Evolutionary conservation across 2,888 invertebrate species (phyloP).

Genomic region (Elaeidobius kamerunicus): DNA sequence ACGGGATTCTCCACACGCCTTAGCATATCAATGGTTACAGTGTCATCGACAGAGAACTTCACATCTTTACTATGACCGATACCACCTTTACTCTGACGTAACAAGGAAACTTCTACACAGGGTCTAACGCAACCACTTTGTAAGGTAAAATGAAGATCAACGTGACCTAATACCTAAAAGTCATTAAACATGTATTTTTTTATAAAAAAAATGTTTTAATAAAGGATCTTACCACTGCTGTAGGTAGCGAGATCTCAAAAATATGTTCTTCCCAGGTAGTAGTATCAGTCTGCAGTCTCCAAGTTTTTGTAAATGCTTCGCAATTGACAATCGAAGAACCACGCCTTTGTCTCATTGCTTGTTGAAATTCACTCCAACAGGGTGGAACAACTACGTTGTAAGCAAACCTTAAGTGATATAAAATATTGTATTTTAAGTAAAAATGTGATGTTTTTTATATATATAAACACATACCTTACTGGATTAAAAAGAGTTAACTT

Average conservation of each 20-base stretch:
- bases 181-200: too few species aligned
- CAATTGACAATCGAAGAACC: conserved; percentile 77
- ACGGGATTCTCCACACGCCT: conserved; percentile 66
- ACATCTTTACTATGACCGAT: conserved; percentile 57
- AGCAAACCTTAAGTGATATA: conserved; percentile 50
- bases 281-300: conserved; percentile 84
- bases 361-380: conserved; percentile 92
- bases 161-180: conserved; percentile 65
- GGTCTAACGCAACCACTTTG: conserved; percentile 76
- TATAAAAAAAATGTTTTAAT: neutral
- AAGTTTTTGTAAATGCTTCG: conserved; percentile 75
- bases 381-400: conserved; percentile 89
- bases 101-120: conserved; percentile 62
- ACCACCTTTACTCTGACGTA: conserved; percentile 63
- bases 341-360: conserved; percentile 83
- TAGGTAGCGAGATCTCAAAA: conserved; percentile 82
- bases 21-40: conserved; percentile 50
- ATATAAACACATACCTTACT: conserved; percentile 47
- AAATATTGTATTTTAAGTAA: too few species aligned
- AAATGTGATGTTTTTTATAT: too few species aligned
- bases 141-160: conserved; percentile 83
- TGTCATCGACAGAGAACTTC: conserved; percentile 52
- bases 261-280: conserved; percentile 92
- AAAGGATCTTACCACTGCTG: conserved; percentile 56
- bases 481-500: conserved; percentile 75